A percentile compares a stretch with the other conserved stretches of the same genome.
phyloP scores from a whole-genome alignment of 2,113 vertebrate genomes.

The Oxygymnocypris stewartii region DNA sequence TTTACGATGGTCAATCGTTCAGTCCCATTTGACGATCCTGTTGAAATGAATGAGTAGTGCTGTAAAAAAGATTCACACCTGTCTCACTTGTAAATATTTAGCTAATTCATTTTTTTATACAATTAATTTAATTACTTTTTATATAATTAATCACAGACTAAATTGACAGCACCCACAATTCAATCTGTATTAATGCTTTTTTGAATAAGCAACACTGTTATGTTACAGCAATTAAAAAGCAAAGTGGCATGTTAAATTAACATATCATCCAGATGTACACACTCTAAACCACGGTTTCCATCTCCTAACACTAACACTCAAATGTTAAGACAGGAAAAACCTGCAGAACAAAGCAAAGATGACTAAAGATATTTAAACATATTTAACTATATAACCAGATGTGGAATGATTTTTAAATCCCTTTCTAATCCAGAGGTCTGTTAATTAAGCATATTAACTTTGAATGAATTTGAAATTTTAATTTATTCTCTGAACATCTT shows the following conservation, averaged over 20 bases:
- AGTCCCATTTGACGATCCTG: neutral
- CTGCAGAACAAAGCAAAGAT: neutral
- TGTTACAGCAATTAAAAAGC: constrained; percentile 8
- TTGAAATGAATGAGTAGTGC: neutral
- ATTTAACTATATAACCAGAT: neutral
- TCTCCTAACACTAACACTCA: neutral
- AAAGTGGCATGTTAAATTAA: constrained; percentile 11
- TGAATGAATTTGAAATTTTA: neutral
- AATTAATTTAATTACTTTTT: neutral
- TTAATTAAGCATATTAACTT: constrained; percentile 31
- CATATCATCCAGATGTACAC: constrained; percentile 1
- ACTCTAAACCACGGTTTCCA: neutral
- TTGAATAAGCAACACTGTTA: constrained; percentile 27
- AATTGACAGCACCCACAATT: neutral
- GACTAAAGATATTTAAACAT: neutral
- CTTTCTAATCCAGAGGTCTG: neutral
- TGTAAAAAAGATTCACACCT: neutral
- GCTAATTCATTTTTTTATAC: neutral
- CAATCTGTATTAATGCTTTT: neutral
- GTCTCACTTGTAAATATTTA: neutral
- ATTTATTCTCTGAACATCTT: constrained; percentile 18
- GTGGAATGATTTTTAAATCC: neutral
- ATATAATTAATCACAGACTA: neutral
- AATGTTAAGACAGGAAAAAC: neutral
- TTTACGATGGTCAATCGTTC: neutral